Conservation (phyloP, 2,797 vertebrate species). For the Eurystomus glaucurus region DNA sequence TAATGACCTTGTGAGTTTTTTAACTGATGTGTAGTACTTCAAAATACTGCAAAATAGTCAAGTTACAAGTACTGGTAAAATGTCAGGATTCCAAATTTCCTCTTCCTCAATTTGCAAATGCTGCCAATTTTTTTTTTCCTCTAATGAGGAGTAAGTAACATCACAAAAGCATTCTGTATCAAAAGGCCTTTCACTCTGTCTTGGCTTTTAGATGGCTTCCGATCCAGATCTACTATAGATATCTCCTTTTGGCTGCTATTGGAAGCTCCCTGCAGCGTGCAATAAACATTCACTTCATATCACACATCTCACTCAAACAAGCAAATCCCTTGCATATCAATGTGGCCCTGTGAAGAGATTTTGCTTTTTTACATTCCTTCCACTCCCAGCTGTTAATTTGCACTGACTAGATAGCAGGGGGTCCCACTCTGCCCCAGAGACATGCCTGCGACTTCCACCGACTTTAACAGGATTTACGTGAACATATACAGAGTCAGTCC, state of each 20-base stretch:
- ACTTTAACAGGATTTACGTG: slow-evolving; percentile 52
- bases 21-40: not conserved
- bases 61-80: not conserved
- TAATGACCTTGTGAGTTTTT: not conserved
- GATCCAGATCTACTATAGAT: slow-evolving; percentile 55
- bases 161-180: slow-evolving; percentile 41
- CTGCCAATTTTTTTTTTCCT: not conserved
- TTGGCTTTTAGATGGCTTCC: slow-evolving; percentile 49
- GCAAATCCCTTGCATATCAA: slow-evolving; percentile 76
- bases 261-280: slow-evolving; percentile 61
- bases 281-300: slow-evolving; percentile 77
- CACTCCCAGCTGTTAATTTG: slow-evolving; percentile 73
- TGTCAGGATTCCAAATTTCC: not conserved
- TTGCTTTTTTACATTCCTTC: slow-evolving; percentile 72
- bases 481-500: not conserved
- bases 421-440: slow-evolving; percentile 62
- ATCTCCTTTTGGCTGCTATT: slow-evolving; percentile 61
- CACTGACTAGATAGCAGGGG: slow-evolving; percentile 71
- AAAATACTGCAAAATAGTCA: not conserved
- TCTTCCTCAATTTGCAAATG: not conserved
- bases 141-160: not conserved
- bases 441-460: not conserved
- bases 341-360: slow-evolving; percentile 62
- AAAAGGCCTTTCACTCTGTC: slow-evolving; percentile 48
- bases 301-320: slow-evolving; percentile 65